Evolutionary conservation across 2,888 invertebrate species (phyloP), one percentile per base, ranked within the genome.

Genomic region (Melieria picta): DNA sequence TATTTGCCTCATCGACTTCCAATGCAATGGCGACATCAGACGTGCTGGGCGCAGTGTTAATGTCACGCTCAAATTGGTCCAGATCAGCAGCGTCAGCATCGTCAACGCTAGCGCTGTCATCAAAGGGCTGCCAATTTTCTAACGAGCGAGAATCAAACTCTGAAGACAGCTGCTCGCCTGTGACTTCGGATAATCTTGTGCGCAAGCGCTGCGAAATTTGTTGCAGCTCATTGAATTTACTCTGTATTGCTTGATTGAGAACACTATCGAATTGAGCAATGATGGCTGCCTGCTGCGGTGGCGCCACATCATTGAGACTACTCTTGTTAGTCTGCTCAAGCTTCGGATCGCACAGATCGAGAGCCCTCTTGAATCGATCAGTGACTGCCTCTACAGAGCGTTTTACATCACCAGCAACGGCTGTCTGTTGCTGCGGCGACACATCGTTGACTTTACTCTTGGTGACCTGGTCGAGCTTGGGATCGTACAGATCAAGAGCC

Each of bases 151-250:
- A 64, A 77, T 90, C 88, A 81, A 76, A 89, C 7, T 88, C 87
- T 4, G 88, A 87, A 5, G 87, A 86, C 1, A 89, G 88, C 0
- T 89, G 88, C 9, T 89, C 88, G 16, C 88, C 88, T 0, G 91
- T 91, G 0, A 91, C 90, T 77, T 90, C 89, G 43, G 88, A 88
- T 50, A 91, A 82, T 13, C 91, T 87, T 6, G 88, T 87, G 70
- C 89, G 87, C 72, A 91, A 82, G 69, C 91, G 87, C 80, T 90
- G 89, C 1, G 91, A 91, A 62, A 91, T 91, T 82, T 90, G 90
- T 78, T 91, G 90, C 48, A 91, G 80, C 82, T 91, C 91, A 1
- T 88, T 88, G 74, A 91, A 89, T 84, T 91, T 91, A 72, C 91
- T 87, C 79, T 91, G 91, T 56, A 88, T 85, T 56, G 89, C 88